Evolutionary conservation across 2,797 vertebrate genomes (phyloP).

Genomic region (Macrochelys suwanniensis): DNA sequence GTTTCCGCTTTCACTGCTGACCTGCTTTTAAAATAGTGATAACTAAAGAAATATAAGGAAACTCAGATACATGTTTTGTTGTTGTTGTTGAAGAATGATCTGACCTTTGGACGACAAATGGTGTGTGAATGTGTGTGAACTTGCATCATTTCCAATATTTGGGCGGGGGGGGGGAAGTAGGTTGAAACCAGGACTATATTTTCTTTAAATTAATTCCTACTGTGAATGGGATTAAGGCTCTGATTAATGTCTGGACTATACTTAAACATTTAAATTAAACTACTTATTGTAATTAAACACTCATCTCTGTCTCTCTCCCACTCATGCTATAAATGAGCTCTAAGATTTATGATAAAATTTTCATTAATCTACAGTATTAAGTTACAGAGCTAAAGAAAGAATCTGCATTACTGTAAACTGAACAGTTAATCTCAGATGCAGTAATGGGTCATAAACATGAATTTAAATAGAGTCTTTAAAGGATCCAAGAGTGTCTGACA

Average conservation of each 20-base stretch:
- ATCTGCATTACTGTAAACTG: not conserved
- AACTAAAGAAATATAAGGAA: slow-evolving; percentile 67
- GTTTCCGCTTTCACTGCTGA: slow-evolving; percentile 59
- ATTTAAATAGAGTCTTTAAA: not conserved
- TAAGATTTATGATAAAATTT: not conserved
- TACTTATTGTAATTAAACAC: fast-evolving
- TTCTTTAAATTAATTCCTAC: slow-evolving; percentile 40
- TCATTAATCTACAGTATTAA: not conserved
- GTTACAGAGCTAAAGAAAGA: not conserved
- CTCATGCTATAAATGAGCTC: not conserved
- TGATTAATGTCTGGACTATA: not conserved
- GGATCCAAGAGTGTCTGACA: not conserved
- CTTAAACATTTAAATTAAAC: not conserved
- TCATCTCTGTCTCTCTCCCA: not conserved
- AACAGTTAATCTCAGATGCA: not conserved
- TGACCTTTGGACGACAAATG: slow-evolving; percentile 60
- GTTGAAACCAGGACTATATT: not conserved
- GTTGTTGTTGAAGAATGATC: not conserved
- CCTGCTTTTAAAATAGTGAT: slow-evolving; percentile 48
- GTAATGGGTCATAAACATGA: fast-evolving
- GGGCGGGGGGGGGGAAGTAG: not conserved
- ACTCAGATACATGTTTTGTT: slow-evolving; percentile 27
- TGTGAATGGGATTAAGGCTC: not conserved
- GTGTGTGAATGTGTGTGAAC: slow-evolving; percentile 17
- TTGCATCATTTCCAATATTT: slow-evolving; percentile 15